Evolutionary conservation across 2,797 vertebrate species (phyloP).

Genomic region (Loriculus beryllinus): DNA sequence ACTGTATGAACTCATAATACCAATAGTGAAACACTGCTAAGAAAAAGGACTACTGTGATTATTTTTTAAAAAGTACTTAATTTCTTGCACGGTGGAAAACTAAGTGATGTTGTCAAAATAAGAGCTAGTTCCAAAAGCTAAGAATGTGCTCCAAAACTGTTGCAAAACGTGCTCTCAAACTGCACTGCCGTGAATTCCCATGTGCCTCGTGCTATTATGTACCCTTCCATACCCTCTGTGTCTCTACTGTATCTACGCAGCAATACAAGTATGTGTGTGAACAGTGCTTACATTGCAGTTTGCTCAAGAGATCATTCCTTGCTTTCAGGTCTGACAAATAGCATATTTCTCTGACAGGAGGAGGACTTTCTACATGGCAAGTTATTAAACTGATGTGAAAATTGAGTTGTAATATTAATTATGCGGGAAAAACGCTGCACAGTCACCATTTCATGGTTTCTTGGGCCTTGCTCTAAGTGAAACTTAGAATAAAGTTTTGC

Average conservation of each 20-base stretch:
- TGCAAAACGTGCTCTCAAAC: not conserved
- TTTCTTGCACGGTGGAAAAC: not conserved
- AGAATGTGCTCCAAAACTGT: not conserved
- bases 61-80: not conserved
- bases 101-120: not conserved
- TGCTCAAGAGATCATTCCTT: not conserved
- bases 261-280: accelerated
- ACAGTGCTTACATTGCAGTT: not conserved
- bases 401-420: not conserved
- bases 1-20: not conserved
- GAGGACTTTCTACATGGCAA: not conserved
- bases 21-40: not conserved
- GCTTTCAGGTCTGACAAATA: not conserved
- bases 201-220: accelerated
- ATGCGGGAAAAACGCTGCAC: not conserved
- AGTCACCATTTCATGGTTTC: not conserved
- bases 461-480: not conserved
- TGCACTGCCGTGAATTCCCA: not conserved
- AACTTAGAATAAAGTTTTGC: not conserved
- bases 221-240: not conserved
- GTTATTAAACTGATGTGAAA: not conserved
- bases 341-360: not conserved
- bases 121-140: not conserved
- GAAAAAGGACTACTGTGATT: not conserved
- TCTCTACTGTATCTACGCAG: accelerated